Base-by-base conservation (phyloP, 2,888 invertebrate species). In the Polylopha cassiicola region DNA sequence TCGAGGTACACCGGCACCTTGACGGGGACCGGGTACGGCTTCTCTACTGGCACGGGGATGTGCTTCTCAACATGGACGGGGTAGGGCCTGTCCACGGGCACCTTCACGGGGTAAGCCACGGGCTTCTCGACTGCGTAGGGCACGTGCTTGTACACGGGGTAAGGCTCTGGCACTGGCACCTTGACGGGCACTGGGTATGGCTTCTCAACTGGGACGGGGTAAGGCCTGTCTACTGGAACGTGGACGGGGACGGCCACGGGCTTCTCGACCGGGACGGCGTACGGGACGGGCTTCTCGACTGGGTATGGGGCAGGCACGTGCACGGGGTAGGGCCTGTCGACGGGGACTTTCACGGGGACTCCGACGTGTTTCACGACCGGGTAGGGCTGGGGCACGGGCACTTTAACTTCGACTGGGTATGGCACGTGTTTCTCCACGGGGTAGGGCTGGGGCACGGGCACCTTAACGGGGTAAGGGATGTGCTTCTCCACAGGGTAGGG, bases 401-500 rank as follows among this genome's bases (percentile, higher is more conserved):
- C 92, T 72, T 92, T 92, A 22, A 90, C 89, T 68, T 89, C 89
- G 4, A 92, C 92, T 49, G 91, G 91, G 63, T 89, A 89, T 60
- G 91, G 91, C 59, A 91, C 89, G 67, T 84, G 90, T 81, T 91
- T 92, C 71, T 91, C 91, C 53, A 92, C 92, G 61, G 93, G 93
- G 82, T 93, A 93, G 55, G 92, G 92, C 55, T 89, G 88, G 53
- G 93, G 92, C 39, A 92, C 91, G 45, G 86, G 90, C 29, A 92
- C 91, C 82, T 92, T 91, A 8, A 94, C 91, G 55, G 92, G 92
- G 68, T 89, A 88, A 18, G 89, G 93, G 7, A 93, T 73, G 66
- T 89, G 89, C 72, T 92, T 92, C 73, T 92, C 92, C 9, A 93
- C 93, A 48, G 92, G 92, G 79, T 93, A 93, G 53, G 93, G 93